Conservation (phyloP, 2,797 vertebrate genomes). For the Hemibagrus guttatus region DNA sequence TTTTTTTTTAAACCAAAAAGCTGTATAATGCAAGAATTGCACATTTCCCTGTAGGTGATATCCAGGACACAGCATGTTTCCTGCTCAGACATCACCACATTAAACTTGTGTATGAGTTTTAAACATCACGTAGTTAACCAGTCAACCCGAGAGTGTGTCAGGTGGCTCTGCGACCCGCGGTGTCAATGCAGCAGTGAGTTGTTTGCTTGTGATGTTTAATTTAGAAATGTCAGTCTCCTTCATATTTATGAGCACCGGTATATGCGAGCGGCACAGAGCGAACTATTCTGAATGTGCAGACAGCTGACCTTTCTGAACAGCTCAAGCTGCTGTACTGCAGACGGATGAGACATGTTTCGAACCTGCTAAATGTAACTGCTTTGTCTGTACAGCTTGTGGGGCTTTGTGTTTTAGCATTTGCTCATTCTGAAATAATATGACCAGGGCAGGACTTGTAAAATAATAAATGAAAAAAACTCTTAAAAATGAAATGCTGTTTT, state of each 20-base stretch:
- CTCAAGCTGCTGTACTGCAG: constrained; percentile 35
- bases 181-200: constrained; percentile 51
- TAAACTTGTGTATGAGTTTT: constrained; percentile 26
- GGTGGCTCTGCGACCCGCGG: background rate
- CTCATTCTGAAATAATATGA: background rate
- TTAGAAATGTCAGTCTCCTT: constrained; percentile 63
- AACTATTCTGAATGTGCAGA: constrained; percentile 51
- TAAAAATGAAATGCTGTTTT: no score
- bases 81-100: background rate
- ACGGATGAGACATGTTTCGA: constrained; percentile 41
- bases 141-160: constrained; percentile 30
- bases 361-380: constrained; percentile 7
- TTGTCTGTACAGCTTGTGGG: background rate
- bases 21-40: background rate
- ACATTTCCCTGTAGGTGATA: background rate
- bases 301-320: constrained; percentile 59
- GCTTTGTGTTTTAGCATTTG: background rate
- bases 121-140: constrained; percentile 35
- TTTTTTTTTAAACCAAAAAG: background rate
- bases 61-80: background rate
- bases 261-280: constrained; percentile 40
- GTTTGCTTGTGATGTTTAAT: constrained; percentile 62
- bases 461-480: no score
- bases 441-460: background rate
- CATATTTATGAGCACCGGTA: constrained; percentile 60